Conservation (phyloP, 2,797 vertebrate species). For the Pangasius larnaudii region DNA sequence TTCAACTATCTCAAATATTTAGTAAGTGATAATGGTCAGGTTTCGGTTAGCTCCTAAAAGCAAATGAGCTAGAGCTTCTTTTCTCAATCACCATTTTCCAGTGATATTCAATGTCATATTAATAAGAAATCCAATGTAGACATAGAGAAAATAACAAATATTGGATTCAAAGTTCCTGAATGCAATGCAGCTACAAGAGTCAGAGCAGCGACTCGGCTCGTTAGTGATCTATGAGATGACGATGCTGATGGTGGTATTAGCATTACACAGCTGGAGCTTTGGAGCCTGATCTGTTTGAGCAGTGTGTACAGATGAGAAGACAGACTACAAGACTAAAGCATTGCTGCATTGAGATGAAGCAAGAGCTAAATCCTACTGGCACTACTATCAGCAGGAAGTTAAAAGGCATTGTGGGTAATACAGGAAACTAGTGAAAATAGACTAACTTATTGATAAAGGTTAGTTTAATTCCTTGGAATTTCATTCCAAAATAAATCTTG, state of each 20-base stretch:
- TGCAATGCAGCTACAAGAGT: neutral
- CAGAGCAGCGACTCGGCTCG: neutral
- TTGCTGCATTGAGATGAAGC: neutral
- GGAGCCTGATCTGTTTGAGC: neutral
- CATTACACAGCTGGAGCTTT: neutral
- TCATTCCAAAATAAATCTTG: neutral
- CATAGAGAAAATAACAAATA: neutral
- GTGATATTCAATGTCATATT: neutral
- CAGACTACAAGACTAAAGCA: neutral
- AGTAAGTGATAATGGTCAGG: neutral
- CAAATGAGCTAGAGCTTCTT: neutral
- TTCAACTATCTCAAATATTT: neutral
- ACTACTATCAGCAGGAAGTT: neutral
- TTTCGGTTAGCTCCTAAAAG: neutral
- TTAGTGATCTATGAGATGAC: neutral
- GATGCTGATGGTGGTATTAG: neutral
- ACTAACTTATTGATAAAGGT: neutral
- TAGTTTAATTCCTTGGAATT: neutral
- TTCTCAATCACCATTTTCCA: neutral
- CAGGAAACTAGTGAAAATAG: neutral
- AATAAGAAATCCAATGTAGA: neutral
- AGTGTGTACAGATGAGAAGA: neutral
- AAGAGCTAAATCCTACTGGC: neutral
- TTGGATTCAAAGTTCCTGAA: neutral
- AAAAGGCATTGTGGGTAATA: neutral